Percentiles rank a stretch among this genome's conserved stretches.
Evolutionary conservation across 2,888 invertebrate genomes (phyloP).

Genomic region (Thera obeliscata): DNA sequence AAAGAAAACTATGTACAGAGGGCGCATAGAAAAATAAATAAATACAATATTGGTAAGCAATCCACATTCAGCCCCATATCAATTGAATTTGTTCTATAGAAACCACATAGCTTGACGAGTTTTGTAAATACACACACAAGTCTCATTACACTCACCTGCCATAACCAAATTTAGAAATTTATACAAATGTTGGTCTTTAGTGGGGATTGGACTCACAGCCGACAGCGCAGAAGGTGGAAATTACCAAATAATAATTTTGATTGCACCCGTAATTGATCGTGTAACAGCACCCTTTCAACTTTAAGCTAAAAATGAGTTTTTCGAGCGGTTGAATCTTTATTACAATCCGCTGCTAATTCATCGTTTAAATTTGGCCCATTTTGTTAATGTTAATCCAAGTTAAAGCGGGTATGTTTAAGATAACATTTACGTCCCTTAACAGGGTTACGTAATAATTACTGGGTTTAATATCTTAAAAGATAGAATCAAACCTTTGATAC

Average conservation of each 20-base stretch:
- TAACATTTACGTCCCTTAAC: conserved; percentile 26
- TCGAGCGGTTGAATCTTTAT: conserved; percentile 47
- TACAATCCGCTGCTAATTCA: conserved; percentile 48
- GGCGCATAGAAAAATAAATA: not conserved
- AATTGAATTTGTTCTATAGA: too few species aligned
- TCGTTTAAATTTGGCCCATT: conserved; percentile 47
- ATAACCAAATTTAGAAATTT: too few species aligned
- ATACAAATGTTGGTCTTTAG: not conserved
- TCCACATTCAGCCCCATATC: too few species aligned
- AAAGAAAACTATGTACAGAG: too few species aligned
- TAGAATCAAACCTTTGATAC: conserved; percentile 6
- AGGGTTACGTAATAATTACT: conserved; percentile 26
- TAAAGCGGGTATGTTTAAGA: conserved; percentile 45
- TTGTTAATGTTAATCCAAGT: conserved; percentile 47
- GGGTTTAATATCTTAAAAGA: conserved; percentile 12
- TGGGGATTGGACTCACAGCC: too few species aligned
- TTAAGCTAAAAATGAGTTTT: conserved; percentile 39
- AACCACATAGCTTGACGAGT: too few species aligned
- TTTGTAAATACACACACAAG: too few species aligned
- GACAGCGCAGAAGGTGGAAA: not conserved
- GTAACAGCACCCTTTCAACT: conserved; percentile 7
- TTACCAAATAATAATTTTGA: not conserved
- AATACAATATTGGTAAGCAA: not conserved
- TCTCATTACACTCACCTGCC: too few species aligned
- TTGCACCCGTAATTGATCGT: not conserved